Evolutionary conservation across 2,113 vertebrate genomes (phyloP), one percentile per base, ranked within the genome.

Genomic region (Solenodon paradoxus): DNA sequence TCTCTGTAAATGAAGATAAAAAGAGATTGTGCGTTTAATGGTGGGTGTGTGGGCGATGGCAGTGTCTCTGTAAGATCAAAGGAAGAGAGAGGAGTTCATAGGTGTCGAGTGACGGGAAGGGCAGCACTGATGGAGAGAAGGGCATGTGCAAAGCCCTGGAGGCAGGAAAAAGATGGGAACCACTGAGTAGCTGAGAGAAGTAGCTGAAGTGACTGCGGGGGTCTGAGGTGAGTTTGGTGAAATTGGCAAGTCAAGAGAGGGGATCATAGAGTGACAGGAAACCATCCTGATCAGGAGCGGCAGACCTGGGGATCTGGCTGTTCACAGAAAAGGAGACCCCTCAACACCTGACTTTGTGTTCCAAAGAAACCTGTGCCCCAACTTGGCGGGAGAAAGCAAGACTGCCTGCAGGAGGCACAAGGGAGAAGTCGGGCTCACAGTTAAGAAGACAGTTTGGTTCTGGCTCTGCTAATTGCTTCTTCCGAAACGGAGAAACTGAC

Each of bases 101-200:
- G 45, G 13, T 5, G 42, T 68, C 26, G 11, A 24, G 32, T 32
- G 66, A 83, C 45, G 47, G 49, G 13, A 38, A 83, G 49, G 13
- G 20, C 40, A 1, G 68, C 38, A 0, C 38, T 24, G 15, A 30
- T 20, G 53, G 57, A 72, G 32, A 26, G 35, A 59, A 59, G 57
- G 2, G 0, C 0, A 9, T 6, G 17, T n/a, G 38, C 22, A 72
- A 55, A 77, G 51, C 19, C 59, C 2, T 5, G 1, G 35, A n/a
- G 55, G 17, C 38, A 61, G 47, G 51, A 71, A 47, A 26, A 30
- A 24, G 66, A 5, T 11, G 7, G 20, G n/a, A 35, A 40, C 26
- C n/a, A 47, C 55, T 10, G 61, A 71, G 32, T 10, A 55, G 24
- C 8, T 1, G 45, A 47, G n/a, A 22, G 17, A 7, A 15, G n/a